Evolutionary conservation across 2,113 vertebrate genomes (phyloP), one percentile per base, ranked within the genome.

Genomic region (Arvicanthis niloticus): DNA sequence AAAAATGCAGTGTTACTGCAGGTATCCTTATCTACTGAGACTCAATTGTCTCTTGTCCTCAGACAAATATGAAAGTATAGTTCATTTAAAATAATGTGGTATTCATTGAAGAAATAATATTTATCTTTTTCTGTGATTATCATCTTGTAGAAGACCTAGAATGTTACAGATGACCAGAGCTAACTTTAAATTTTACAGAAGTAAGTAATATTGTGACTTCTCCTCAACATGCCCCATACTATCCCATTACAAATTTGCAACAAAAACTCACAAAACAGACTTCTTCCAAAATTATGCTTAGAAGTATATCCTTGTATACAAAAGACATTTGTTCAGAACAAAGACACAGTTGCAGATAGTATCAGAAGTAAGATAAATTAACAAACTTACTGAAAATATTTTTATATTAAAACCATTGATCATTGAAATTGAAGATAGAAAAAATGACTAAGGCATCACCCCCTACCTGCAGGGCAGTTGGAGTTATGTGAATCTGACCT

Each of bases 291-390:
- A 96, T 77, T 37, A 29, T 68, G 86, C 90, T 94, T 72, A 56
- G 91, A 95, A 91, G 37, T 60, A 95, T 93, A 95, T 95, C 91
- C 40, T 89, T n/a, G 87, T 67, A 77, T 68, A 72, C 34, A 76
- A 97, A 92, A 73, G 40, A 91, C 48, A 82, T 96, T 94, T 95
- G 72, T 92, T 85, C 81, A 60, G 76, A 95, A 87, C 73, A 95
- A 96, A 96, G 93, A 82, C 37, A 84, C 78, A 80, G 85, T 93
- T 96, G 86, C 58, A 87, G 31, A 73, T 95, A 37, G 12, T 96
- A 89, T 89, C 7, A 93, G 87, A 93, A 89, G 90, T 89, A 26
- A 77, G 37, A 86, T 48, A 92, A 95, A 78, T 45, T 70, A 19
- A 29, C 37, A 95, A 96, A 91, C 19, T 75, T 80, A n/a, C 17